Evolutionary conservation across 1,140 invertebrate genomes (phyloP), one percentile per base, ranked within the genome.

Genomic region (Manduca sexta): DNA sequence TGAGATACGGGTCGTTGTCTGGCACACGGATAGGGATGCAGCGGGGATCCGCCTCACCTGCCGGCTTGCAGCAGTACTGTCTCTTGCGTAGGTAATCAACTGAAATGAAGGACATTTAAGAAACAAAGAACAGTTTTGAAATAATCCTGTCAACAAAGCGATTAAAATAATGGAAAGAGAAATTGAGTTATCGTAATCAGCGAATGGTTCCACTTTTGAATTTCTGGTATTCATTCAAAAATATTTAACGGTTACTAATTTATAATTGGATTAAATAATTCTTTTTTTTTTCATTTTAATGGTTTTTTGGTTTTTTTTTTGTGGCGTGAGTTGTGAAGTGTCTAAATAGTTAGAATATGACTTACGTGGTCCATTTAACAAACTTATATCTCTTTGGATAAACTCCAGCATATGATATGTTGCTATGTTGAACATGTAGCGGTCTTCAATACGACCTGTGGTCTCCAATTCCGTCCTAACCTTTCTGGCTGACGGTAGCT

Each of bases 391-490:
- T 38, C 44, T 52, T 18, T 62, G 49, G 0, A 75, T 64, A 26
- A 75, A 69, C 14, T 71, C 60, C 29, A 64, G 18, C 45, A 60
- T 68, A 39, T 69, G 61, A 15, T 57, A 17, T 10, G 61, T 66
- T 2, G 66, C 66, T 1, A 56, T 42, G 16, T 53, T 74, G 44
- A 74, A 73, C 2, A 39, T 43, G 2, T 31, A 17, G 31, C 65
- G 69, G 47, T 75, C 72, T 29, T 53, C 60, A 4, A 69, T 60
- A 17, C 64, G 53, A 0, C 65, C 64, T 1, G 53, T 65, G 0
- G 47, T 42, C 39, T 95, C 92, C 13, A 95, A 89, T 8, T 88
- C 87, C 0, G 92, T 91, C 1, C 93, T 93, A 1, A 95, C 88
- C 0, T 91, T 84, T 43, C 93, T 74, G 0, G 93, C 90, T 37